Evolutionary conservation across 2,888 invertebrate species (phyloP), one percentile per base, ranked within the genome.

Genomic region (Chrysodeixis includens): DNA sequence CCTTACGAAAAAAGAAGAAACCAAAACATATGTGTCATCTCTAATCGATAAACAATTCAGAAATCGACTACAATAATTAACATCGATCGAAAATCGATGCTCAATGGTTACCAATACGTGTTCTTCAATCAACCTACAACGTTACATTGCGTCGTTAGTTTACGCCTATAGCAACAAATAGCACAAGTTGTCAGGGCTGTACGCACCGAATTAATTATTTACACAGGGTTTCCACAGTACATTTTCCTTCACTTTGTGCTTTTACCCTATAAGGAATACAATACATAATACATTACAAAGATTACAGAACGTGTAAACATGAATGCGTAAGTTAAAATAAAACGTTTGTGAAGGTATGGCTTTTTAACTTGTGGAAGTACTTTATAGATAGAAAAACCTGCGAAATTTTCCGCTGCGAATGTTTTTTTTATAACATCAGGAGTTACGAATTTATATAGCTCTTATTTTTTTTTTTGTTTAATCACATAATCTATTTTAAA

Each of bases 151-250:
- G 69, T 63, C 72, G 72, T 76, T 75, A 66, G 55, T 51, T 30
- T 53, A 35, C 57, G 65, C 10, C 72, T 69, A 63, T 58, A 52
- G 74, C 74, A 69, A 72, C 76, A 75, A 69, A 76, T 75, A 69
- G 76, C 51, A 56, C 16, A 66, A 72, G 64, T 75, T 76, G 65
- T 26, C 51, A 63, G 69, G 64, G 58, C 65, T 70, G 62, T 70
- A 73, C 73, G 61, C 51, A 59, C 54, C 44, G 71, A 74, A 76
- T 76, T 77, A 76, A 76, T 76, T 74, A 76, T 76, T 77, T 62
- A 74, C 74, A 66, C 56, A 60, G 68, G 74, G 68, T 68, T 74
- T 76, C 71, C 77, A 66, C 74, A 71, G 65, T 74, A 68, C 67
- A 61, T 65, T 71, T 67, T 61, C 67, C 72, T 76, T 76, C 69